Evolutionary conservation across 2,888 invertebrate genomes (phyloP).

Genomic region (Cephus pulcher): DNA sequence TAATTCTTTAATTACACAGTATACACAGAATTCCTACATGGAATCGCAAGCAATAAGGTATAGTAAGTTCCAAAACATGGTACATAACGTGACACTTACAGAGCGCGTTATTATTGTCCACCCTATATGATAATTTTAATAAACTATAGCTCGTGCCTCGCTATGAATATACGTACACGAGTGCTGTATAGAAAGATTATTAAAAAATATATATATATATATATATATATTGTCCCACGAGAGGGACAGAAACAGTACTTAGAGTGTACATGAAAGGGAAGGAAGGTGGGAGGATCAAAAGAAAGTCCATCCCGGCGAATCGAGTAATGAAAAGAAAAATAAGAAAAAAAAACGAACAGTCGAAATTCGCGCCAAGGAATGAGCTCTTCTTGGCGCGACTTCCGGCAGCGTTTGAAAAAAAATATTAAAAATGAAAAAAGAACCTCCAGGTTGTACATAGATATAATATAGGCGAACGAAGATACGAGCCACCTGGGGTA

Average conservation of each 20-base stretch:
- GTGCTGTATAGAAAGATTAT: background rate
- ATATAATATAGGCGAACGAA: background rate
- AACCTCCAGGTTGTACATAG: background rate
- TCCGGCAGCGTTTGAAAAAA: constrained; percentile 2
- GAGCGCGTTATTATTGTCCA: constrained; percentile 9
- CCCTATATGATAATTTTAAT: background rate
- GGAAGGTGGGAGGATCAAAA: background rate
- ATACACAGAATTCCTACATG: constrained; percentile 31
- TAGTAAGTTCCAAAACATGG: constrained; percentile 24
- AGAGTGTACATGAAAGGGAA: background rate
- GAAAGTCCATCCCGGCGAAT: background rate
- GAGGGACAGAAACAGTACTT: background rate
- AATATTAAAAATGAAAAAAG: background rate
- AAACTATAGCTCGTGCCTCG: background rate
- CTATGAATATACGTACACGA: background rate
- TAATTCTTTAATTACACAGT: background rate
- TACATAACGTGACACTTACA: constrained; percentile 8
- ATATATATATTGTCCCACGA: background rate
- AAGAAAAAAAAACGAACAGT: background rate
- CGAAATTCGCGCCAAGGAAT: constrained; percentile 14
- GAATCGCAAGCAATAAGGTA: constrained; percentile 34
- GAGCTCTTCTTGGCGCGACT: constrained; percentile 22
- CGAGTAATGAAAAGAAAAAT: background rate
- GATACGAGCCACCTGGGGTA: background rate
- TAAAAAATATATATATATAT: background rate